Evolutionary conservation across 2,888 invertebrate species (phyloP).

Genomic region (Eupelmus urozonus): DNA sequence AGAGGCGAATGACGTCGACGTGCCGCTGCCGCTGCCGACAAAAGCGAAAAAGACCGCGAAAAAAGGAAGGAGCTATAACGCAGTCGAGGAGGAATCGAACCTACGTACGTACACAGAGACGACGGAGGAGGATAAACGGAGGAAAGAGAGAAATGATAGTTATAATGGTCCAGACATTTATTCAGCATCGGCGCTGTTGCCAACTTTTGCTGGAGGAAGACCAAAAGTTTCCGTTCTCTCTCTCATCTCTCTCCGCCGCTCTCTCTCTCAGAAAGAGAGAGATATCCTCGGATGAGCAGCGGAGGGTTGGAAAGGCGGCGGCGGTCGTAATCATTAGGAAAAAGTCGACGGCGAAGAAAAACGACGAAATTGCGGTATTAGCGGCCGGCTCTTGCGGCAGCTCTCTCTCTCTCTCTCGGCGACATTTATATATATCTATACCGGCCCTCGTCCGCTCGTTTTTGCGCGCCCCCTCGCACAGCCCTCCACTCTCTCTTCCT

Average conservation of each 20-base stretch:
- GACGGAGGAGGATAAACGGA: constrained; percentile 10
- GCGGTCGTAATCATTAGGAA: constrained; percentile 69
- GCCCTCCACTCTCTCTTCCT: background rate
- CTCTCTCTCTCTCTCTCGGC: constrained; percentile 44
- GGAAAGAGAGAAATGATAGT: constrained; percentile 56
- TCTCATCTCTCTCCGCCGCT: background rate
- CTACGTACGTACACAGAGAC: constrained; percentile 15
- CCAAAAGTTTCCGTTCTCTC: constrained; percentile 68
- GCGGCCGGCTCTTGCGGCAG: constrained; percentile 64
- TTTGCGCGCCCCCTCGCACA: no score
- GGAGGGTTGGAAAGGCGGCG: constrained; percentile 29
- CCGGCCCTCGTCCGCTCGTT: constrained; percentile 24
- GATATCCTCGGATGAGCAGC: constrained; percentile 17
- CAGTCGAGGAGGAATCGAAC: constrained; percentile 21
- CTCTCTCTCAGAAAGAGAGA: background rate
- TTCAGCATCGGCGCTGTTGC: constrained; percentile 68
- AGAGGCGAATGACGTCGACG: constrained; percentile 54
- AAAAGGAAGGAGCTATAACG: constrained; percentile 3
- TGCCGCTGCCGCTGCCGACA: constrained; percentile 31
- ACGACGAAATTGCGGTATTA: constrained; percentile 73
- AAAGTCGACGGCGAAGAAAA: constrained; percentile 65
- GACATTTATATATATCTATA: constrained; percentile 7
- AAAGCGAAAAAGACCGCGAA: constrained; percentile 8
- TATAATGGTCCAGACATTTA: constrained; percentile 73
- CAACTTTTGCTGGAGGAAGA: constrained; percentile 73